Base-by-base conservation (phyloP, 64 coral and sea anemone species). In the Stichodactyla mertensii region DNA sequence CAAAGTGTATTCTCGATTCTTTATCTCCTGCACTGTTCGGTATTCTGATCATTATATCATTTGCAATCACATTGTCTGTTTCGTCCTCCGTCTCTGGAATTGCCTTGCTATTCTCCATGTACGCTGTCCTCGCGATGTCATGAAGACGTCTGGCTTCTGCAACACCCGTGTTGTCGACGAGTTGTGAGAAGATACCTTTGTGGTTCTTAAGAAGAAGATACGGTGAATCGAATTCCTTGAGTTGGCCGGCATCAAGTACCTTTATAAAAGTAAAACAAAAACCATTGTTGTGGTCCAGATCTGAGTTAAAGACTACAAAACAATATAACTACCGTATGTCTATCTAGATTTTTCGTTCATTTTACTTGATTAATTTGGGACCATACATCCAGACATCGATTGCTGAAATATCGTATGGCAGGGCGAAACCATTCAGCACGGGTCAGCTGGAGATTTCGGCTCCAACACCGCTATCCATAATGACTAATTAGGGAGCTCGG, bases 231-330 rank as follows among this genome's bases (percentile, higher is more conserved):
- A 90, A 90, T 11, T 90, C 89, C 78, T 52, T 85, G 18, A 90
- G 69, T n/a, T 66, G 83, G 16, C 89, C 89, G 31, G 89, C 89
- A 61, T 90, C 89, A 55, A 90, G 83, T 52, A 90, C 89, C 89
- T 90, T 20, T 24, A 85, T 26, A 82, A 54, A 24, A 80, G 6
- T 11, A 57, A 81, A 31, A 74, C 6, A 31, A 74, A 10, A 74
- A 74, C 24, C 3, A 26, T 74, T 13, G 22, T 9, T 69, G 36
- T 45, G 36, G 36, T 45, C 36, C 36, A 45, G 36, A 45, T 45
- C 36, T 45, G 36, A 45, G 36, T 45, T 45, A 45, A 1, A 45
- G 36, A 45, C 36, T 45, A 45, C 36, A 45, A 45, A 45, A 45
- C 3, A 45, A 3, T 31, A 31, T 31, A 31, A 31, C 28, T 31